phyloP scores from a whole-genome alignment of 2,113 vertebrate species.

The Regulus satrapa region DNA sequence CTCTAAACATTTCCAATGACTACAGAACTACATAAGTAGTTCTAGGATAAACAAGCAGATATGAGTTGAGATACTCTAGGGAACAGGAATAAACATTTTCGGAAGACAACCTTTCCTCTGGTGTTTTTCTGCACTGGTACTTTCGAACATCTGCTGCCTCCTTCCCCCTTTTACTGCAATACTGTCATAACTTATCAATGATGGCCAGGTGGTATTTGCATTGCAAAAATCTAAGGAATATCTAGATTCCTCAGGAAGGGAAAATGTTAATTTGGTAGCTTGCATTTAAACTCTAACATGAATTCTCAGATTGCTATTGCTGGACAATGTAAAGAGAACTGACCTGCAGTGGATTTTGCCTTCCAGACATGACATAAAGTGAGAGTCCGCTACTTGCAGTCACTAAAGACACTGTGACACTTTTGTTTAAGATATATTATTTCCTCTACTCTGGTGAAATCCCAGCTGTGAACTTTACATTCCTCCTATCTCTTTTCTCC shows the following conservation, averaged over 20 bases:
- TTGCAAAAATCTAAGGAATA: neutral
- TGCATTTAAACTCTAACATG: neutral
- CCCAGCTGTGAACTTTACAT: constrained; percentile 17
- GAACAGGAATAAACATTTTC: neutral
- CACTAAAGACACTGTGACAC: neutral
- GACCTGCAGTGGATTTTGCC: neutral
- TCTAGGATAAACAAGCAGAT: neutral
- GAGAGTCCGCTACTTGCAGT: neutral
- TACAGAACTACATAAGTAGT: neutral
- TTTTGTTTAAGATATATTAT: neutral
- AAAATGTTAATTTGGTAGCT: neutral
- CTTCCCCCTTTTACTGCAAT: neutral
- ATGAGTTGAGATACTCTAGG: neutral
- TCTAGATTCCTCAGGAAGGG: neutral
- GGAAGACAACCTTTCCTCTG: neutral
- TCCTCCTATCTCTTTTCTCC: neutral
- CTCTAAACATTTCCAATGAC: neutral
- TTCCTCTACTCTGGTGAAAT: neutral
- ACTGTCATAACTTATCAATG: neutral
- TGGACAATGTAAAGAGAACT: neutral
- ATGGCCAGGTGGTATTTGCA: neutral
- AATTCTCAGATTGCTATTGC: neutral
- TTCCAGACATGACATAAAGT: neutral
- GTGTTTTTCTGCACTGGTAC: neutral
- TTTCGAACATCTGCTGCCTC: neutral